A percentile compares a stretch with the other conserved stretches of the same genome.
Evolutionary conservation across 2,888 invertebrate genomes (phyloP).

Genomic region (Nineta flava): DNA sequence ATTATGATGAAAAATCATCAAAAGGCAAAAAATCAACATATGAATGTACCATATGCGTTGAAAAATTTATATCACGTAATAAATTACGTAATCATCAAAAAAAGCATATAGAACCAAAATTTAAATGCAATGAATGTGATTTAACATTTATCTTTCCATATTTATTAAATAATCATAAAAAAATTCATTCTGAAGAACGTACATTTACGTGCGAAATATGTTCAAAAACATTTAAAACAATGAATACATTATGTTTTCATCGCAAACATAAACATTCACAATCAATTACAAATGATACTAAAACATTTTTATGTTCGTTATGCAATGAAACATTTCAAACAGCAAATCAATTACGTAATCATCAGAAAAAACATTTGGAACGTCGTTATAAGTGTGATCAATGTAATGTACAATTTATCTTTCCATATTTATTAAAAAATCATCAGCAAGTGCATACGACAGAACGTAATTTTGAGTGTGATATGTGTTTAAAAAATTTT

Average conservation of each 20-base stretch:
- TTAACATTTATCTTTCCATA: neutral
- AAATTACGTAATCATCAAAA: neutral
- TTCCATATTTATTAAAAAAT: neutral
- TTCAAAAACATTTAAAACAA: neutral
- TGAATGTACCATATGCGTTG: neutral
- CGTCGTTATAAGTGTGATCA: neutral
- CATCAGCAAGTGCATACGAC: conserved; percentile 21
- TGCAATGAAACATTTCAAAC: neutral
- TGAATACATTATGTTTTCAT: neutral
- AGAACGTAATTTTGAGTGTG: conserved; percentile 29
- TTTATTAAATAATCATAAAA: neutral
- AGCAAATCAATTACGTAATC: neutral
- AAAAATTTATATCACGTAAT: neutral
- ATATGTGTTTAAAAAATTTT: conserved; percentile 7
- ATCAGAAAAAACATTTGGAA: neutral
- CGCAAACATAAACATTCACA: neutral
- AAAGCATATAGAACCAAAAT: neutral
- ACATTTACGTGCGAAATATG: no score
- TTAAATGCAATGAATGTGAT: neutral
- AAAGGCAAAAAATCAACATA: neutral
- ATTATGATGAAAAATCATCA: neutral
- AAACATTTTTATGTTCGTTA: neutral
- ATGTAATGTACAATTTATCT: neutral
- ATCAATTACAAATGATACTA: neutral
- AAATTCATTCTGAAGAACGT: neutral